Evolutionary conservation across 2,888 invertebrate genomes (phyloP).

Genomic region (Pollenia labialis): DNA sequence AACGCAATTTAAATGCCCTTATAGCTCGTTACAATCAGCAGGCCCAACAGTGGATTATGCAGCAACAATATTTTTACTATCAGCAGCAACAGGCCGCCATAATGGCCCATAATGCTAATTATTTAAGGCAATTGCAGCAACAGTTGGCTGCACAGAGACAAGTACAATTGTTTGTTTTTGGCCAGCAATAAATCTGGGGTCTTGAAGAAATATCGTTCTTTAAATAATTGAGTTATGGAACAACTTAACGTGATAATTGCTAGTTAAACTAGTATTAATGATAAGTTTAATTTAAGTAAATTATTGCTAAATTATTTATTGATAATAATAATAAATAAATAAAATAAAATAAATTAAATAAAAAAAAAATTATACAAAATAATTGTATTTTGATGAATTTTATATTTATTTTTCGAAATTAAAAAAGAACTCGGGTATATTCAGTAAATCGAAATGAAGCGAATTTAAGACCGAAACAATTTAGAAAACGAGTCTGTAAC

Average conservation of each 20-base stretch:
- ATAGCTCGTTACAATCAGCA: constrained; percentile 72
- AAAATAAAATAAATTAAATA: too few species aligned
- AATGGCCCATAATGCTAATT: constrained; percentile 2
- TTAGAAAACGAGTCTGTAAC: too few species aligned
- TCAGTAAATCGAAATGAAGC: too few species aligned
- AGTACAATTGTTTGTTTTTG: constrained; percentile 37
- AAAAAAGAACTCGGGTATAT: too few species aligned
- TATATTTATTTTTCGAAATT: too few species aligned
- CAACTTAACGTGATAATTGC: not conserved
- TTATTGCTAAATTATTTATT: not conserved
- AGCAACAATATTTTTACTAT: constrained; percentile 76
- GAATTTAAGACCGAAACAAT: too few species aligned
- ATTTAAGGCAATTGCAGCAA: constrained; percentile 43
- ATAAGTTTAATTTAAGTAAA: not conserved
- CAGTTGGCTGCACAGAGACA: constrained; percentile 16
- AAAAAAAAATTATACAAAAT: too few species aligned
- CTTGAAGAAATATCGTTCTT: not conserved
- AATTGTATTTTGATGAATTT: too few species aligned
- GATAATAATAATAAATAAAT: not conserved
- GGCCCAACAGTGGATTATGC: constrained; percentile 74
- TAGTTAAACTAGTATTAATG: constrained; percentile 9
- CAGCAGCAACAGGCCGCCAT: constrained; percentile 73
- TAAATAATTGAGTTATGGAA: not conserved
- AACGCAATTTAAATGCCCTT: not conserved
- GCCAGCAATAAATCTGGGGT: not conserved